A percentile compares a stretch with the other conserved stretches of the same genome.
Evolutionary conservation across 1,140 invertebrate genomes (phyloP).

Genomic region (Drosophila kanapiae): DNA sequence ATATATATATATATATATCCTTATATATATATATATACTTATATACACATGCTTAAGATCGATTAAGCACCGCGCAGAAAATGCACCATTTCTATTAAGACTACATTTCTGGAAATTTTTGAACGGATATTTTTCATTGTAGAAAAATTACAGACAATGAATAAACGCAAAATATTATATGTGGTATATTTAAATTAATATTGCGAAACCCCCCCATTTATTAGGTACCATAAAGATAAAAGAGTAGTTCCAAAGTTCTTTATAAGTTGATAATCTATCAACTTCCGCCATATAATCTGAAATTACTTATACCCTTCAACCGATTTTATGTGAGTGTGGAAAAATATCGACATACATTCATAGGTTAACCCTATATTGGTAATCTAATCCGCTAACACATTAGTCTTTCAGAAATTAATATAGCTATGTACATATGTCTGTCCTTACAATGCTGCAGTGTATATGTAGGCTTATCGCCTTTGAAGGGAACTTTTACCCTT

Average conservation of each 20-base stretch:
- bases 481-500: slow-evolving; percentile 4
- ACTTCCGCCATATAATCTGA: slow-evolving; percentile 5
- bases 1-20: background rate
- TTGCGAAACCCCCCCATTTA: background rate
- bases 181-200: background rate
- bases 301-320: slow-evolving; percentile 8
- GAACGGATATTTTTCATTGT: background rate
- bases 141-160: background rate
- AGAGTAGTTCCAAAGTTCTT: slow-evolving; percentile 5
- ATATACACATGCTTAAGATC: background rate
- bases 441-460: background rate
- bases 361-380: slow-evolving; percentile 1
- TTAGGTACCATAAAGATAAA: slow-evolving; percentile 2
- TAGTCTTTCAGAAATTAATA: slow-evolving; percentile 10
- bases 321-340: background rate
- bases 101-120: background rate
- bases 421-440: background rate
- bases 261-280: slow-evolving; percentile 18
- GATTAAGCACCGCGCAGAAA: background rate
- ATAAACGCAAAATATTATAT: background rate
- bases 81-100: background rate
- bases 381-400: slow-evolving; percentile 20
- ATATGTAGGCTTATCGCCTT: background rate
- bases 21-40: background rate
- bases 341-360: slow-evolving; percentile 2